These are phyloP conservation scores for Noctua fimbriata DNA, from an alignment of 2,888 invertebrate genomes.

Conservation along the genomic window DNA sequence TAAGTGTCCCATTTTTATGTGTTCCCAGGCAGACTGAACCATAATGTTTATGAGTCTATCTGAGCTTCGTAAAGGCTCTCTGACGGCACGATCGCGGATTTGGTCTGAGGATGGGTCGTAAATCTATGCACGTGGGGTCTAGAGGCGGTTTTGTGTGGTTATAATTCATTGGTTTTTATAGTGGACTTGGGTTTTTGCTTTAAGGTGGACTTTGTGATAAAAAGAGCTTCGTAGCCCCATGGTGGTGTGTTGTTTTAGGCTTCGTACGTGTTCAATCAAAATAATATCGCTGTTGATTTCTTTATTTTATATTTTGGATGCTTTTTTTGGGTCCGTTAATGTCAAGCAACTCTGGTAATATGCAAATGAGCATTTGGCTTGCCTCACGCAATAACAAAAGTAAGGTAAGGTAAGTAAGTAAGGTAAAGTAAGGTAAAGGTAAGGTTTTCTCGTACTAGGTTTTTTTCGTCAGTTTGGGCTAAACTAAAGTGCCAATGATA, in stretches of 20 bases:
- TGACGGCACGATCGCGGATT: conserved; percentile 34
- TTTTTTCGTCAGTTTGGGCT: background rate
- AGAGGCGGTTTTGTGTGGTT: conserved; percentile 1
- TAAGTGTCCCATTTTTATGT: conserved; percentile 18
- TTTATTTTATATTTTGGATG: too few relatives aligned
- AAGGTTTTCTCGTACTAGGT: background rate
- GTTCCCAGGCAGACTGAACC: conserved; percentile 8
- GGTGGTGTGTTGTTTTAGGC: too few relatives aligned
- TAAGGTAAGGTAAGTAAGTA: too few relatives aligned
- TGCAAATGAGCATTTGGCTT: background rate
- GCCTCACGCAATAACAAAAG: background rate
- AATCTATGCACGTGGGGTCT: conserved; percentile 31
- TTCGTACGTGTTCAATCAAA: background rate
- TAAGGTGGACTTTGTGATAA: background rate
- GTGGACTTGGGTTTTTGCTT: background rate
- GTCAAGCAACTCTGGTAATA: background rate
- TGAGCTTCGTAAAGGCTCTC: conserved; percentile 41
- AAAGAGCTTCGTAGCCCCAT: background rate
- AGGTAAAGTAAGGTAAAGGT: too few relatives aligned
- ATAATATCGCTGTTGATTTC: too few relatives aligned
- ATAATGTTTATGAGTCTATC: conserved; percentile 58
- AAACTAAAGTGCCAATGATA: background rate
- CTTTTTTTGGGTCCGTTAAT: too few relatives aligned
- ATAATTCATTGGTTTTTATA: conserved; percentile 22
- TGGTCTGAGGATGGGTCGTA: conserved; percentile 37